Evolutionary conservation across 1,140 invertebrate genomes (phyloP), one percentile per base, ranked within the genome.

Genomic region (Vanessa atalanta): DNA sequence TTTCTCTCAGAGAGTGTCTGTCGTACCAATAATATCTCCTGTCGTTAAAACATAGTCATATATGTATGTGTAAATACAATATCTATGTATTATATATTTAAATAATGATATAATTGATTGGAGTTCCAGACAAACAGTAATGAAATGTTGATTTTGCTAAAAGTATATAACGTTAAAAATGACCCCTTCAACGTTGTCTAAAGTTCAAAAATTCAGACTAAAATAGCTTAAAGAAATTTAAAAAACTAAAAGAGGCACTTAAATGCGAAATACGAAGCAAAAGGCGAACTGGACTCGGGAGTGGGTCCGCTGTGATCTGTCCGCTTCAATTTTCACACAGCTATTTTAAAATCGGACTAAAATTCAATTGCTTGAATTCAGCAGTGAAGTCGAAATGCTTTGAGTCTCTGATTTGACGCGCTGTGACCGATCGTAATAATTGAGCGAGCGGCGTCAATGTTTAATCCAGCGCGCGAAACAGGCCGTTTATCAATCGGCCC

Each of bases 401-500:
- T 47, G 72, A 51, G 64, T n/a, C 48, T 31, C 73, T 63, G 73
- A 71, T 75, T 67, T 75, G 73, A 71, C 73, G 73, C 63, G 64
- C 47, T n/a, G 55, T 51, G 68, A 71, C 73, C 65, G 76, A 79
- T 79, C 80, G 81, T 76, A 86, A 83, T 90, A 91, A 90, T 91
- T 91, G 88, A 89, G 86, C 84, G 82, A 82, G 85, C 77, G 81
- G 79, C 87, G 87, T 91, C 86, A 86, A 89, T 89, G 86, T 89
- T 89, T 90, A 91, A 92, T 92, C 88, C 86, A 75, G 81, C 80
- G 74, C 80, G 84, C 82, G 85, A 77, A 83, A 79, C 84, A 82
- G 82, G 85, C 84, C 88, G 89, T 92, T 91, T 90, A 90, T 92
- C 90, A 92, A 92, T 90, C 88, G 85, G 79, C 72, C 82, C 82